Evolutionary conservation across 2,113 vertebrate species (phyloP), one percentile per base, ranked within the genome.

Genomic region (Solea senegalensis): DNA sequence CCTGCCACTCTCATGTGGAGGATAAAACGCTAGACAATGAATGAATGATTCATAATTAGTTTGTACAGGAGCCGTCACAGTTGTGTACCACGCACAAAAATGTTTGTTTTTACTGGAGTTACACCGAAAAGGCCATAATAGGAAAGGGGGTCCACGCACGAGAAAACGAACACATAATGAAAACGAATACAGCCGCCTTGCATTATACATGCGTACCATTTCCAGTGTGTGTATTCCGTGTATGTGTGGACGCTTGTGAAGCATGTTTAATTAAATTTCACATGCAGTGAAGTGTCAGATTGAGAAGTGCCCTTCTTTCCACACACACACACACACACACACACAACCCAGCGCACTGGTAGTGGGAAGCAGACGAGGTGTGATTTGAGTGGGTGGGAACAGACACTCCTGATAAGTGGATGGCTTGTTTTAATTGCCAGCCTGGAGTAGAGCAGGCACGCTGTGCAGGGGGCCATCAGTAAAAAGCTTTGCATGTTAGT

Each of bases 351-450:
- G 8, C 27, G 43, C 0, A n/a, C 39, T 67, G 50, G 46, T 54
- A 55, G 60, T 60, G 45, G 55, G 74, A 77, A 56, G 49, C 77
- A 84, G 83, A 80, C 69, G 81, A 81, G 81, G 79, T 88, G 75
- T 59, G 70, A 90, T 92, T 86, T 76, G 83, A 86, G 89, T 89
- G 79, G 84, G 87, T 69, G 80, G 85, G 63, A 69, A 78, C 49
- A 81, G 64, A 83, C 70, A 78, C 73, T 81, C 45, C 65, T 76
- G 86, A 85, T 88, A 87, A 91, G 80, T 78, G 72, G 86, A 81
- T 74, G 84, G 45, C 75, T 81, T 68, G 70, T 75, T 89, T 91
- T 88, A 92, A 92, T 91, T 91, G 85, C 73, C 76, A 83, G 84
- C 60, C 71, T 78, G 61, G 79, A 80, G 69, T 28, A 78, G 52